Base-by-base conservation (phyloP, 2,888 invertebrate species). In the Notodonta ziczac region DNA sequence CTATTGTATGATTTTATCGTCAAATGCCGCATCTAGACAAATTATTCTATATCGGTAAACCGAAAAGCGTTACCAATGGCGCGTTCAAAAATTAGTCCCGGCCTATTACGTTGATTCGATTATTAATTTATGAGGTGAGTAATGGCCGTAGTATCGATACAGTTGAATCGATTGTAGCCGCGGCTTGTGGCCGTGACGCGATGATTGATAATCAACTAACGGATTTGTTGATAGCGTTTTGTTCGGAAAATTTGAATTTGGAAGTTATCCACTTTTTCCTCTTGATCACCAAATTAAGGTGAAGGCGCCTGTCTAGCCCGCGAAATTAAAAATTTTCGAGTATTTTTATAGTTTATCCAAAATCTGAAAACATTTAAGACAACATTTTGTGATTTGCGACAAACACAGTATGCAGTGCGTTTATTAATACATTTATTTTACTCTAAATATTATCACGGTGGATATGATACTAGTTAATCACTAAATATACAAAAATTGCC, bases 41-140 rank as follows among this genome's bases (percentile, higher is more conserved):
- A 52, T 66, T 74, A n/a, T 75, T 74, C 73, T 72, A 81, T 48
- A 77, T 80, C 81, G 59, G 65, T 69, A 76, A 75, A 81, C 73
- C 77, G 72, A 77, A 79, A 72, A 82, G 79, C 88, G 83, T 86
- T 77, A 74, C 85, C 80, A 91, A 90, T 84, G 82, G 77, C 76
- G 80, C 88, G 86, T 89, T 89, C 88, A 85, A 85, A 86, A 88
- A 91, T 93, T 90, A 77, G 89, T 81, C 73, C 75, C 83, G 89
- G 90, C 88, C 90, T 86, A 92, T 93, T 91, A 90, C 80, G 83
- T 85, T 85, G 85, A 91, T 91, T 91, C 89, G 86, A 91, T 90
- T 89, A 89, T 80, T 88, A 88, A 92, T 93, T 91, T 91, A 92
- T 88, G 86, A 89, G 89, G 90, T 89, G 89, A 87, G 84, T 89